phyloP scores from a whole-genome alignment of 1,140 invertebrate genomes.

The Drosophila repletoides region DNA sequence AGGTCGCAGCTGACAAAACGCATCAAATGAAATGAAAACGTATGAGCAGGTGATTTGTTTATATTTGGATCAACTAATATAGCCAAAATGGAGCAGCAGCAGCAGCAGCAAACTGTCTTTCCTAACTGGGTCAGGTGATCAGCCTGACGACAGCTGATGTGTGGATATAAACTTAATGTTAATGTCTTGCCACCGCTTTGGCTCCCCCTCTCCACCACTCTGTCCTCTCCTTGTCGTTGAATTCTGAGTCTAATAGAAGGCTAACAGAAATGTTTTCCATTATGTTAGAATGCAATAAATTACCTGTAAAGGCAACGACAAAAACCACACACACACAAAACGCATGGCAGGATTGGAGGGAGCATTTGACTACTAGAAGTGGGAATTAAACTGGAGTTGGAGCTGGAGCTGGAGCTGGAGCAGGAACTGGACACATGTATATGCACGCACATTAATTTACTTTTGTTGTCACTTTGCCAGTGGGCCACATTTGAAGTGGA shows the following conservation, averaged over 20 bases:
- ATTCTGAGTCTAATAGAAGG: conserved; percentile 53
- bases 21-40: conserved; percentile 69
- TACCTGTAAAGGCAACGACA: conserved; percentile 76
- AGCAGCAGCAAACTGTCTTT: too few species aligned
- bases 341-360: not conserved
- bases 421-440: conserved; percentile 32
- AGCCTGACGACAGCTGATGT: conserved; percentile 66
- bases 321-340: conserved; percentile 54
- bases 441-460: conserved; percentile 81
- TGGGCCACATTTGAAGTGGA: conserved; percentile 76
- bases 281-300: conserved; percentile 81
- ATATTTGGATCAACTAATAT: conserved; percentile 65
- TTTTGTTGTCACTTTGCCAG: conserved; percentile 80
- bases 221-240: conserved; percentile 1
- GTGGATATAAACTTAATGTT: conserved; percentile 75
- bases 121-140: conserved; percentile 56
- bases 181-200: conserved; percentile 48
- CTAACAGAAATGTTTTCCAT: conserved; percentile 77
- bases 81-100: conserved; percentile 6
- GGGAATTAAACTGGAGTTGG: not conserved
- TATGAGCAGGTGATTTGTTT: conserved; percentile 71
- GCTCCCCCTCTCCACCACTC: not conserved
- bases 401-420: not conserved
- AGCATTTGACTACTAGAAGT: too few species aligned
- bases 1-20: conserved; percentile 33